phyloP scores from a whole-genome alignment of 2,888 invertebrate species.

The Onthophagus sagittarius region DNA sequence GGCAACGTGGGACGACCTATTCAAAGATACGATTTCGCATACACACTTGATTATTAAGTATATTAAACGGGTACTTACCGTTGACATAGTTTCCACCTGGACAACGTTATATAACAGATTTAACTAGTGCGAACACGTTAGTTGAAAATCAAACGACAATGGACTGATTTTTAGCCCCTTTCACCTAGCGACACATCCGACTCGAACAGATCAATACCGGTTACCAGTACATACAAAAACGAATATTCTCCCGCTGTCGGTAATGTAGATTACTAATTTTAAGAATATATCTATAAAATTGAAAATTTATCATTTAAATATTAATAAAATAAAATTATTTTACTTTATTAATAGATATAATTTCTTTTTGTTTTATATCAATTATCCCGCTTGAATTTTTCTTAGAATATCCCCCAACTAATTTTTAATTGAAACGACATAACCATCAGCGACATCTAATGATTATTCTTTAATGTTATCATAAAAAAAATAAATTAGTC shows the following conservation, averaged over 20 bases:
- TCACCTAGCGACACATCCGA: background rate
- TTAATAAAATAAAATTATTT: no score
- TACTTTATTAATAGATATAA: no score
- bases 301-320: no score
- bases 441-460: no score
- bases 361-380: no score
- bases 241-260: constrained; percentile 8
- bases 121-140: background rate
- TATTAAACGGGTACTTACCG: background rate
- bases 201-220: background rate
- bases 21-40: background rate
- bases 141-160: background rate
- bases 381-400: no score
- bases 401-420: no score
- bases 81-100: background rate
- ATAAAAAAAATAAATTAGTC: no score
- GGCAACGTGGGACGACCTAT: background rate
- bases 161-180: background rate
- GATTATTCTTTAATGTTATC: no score
- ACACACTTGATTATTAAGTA: background rate
- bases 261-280: background rate
- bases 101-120: background rate
- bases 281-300: no score
- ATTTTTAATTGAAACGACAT: no score
- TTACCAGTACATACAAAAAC: background rate